Evolutionary conservation across 2,113 vertebrate species (phyloP).

Genomic region (Fregata magnificens): DNA sequence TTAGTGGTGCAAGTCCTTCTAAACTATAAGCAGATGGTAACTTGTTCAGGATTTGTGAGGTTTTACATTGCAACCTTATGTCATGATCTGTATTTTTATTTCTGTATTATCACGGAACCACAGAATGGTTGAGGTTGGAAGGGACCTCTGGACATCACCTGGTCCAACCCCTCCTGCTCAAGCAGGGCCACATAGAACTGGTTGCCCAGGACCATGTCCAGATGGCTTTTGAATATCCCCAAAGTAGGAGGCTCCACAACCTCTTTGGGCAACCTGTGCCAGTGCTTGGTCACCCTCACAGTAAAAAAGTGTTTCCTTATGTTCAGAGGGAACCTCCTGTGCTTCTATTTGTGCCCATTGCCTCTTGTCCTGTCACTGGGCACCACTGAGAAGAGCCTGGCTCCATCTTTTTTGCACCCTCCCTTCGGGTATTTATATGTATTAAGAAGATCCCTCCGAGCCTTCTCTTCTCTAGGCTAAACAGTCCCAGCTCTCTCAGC

Average conservation of each 20-base stretch:
- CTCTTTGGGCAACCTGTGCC: not conserved
- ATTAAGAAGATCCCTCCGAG: not conserved
- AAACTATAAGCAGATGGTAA: conserved; percentile 5
- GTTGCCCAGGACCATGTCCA: not conserved
- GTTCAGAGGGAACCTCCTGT: not conserved
- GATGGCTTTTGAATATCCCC: not conserved
- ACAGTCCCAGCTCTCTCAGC: not conserved
- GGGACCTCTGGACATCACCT: not conserved
- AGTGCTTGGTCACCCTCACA: not conserved
- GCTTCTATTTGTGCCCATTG: not conserved
- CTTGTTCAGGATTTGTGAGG: not conserved
- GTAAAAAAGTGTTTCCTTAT: not conserved
- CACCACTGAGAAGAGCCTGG: not conserved
- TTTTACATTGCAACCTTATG: not conserved
- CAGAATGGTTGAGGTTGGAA: not conserved
- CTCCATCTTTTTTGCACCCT: not conserved
- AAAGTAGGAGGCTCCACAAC: not conserved
- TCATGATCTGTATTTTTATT: not conserved
- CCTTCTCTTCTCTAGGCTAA: not conserved
- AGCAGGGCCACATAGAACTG: not conserved
- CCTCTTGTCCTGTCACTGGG: not conserved
- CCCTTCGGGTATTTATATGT: not conserved
- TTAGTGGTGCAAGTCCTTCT: not conserved
- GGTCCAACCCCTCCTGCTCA: not conserved
- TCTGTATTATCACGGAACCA: not conserved